A percentile compares a stretch with the other conserved stretches of the same genome.
phyloP scores from a whole-genome alignment of 2,888 invertebrate genomes.

The Arctia plantaginis region DNA sequence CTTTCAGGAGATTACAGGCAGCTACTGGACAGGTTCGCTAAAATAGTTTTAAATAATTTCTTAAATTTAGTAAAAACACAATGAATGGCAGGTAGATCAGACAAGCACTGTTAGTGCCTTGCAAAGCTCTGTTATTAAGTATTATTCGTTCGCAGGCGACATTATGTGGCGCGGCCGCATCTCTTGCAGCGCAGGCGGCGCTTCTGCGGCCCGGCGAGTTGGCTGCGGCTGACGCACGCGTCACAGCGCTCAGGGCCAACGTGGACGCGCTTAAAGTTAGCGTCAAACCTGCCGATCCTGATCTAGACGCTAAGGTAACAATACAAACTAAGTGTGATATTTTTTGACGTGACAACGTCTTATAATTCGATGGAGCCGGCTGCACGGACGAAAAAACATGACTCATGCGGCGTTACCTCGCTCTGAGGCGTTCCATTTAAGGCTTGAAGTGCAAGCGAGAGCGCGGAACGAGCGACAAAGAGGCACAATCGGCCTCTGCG shows the following conservation, averaged over 20 bases:
- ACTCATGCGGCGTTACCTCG: too few relatives aligned
- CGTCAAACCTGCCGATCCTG: slow-evolving; percentile 85
- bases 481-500: too few relatives aligned
- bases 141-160: slow-evolving; percentile 63
- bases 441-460: too few relatives aligned
- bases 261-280: slow-evolving; percentile 90
- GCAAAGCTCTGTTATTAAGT: not conserved
- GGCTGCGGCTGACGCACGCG: slow-evolving; percentile 93
- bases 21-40: slow-evolving; percentile 76
- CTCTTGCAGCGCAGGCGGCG: slow-evolving; percentile 92
- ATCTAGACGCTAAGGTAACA: slow-evolving; percentile 88
- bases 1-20: slow-evolving; percentile 86
- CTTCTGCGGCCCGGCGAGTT: slow-evolving; percentile 93
- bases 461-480: too few relatives aligned
- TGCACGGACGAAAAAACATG: too few relatives aligned
- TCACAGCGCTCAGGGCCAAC: slow-evolving; percentile 91
- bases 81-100: not conserved
- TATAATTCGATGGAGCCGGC: too few relatives aligned
- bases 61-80: not conserved
- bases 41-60: slow-evolving; percentile 10
- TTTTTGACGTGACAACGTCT: too few relatives aligned
- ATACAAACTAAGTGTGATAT: too few relatives aligned
- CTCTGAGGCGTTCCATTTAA: too few relatives aligned
- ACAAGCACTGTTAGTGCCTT: not conserved
- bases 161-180: slow-evolving; percentile 89